A percentile compares a stretch with the other conserved stretches of the same genome.
phyloP scores from a whole-genome alignment of 2,113 vertebrate genomes.

The Cricetomys ansorgei region DNA sequence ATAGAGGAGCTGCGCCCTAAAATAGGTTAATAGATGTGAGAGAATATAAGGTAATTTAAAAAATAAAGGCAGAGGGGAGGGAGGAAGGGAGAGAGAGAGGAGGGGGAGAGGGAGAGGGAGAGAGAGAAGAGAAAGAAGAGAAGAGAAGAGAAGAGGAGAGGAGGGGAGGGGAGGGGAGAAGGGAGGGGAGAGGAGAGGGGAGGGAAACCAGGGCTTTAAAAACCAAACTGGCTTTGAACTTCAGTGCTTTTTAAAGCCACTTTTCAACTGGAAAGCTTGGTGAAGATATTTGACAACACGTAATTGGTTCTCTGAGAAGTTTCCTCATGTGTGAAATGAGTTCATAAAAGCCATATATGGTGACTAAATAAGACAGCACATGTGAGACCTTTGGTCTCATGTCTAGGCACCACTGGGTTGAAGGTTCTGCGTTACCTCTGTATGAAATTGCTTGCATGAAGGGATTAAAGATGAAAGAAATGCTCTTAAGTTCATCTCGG shows the following conservation, averaged over 20 bases:
- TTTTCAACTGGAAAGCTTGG: constrained; percentile 21
- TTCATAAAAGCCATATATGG: background rate
- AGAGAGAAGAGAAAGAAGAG: no score
- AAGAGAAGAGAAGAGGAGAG: no score
- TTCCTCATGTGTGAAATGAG: constrained; percentile 37
- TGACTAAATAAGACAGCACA: background rate
- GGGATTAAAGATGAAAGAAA: background rate
- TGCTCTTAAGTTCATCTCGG: background rate
- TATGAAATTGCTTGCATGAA: background rate
- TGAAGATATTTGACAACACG: background rate
- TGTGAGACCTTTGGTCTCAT: background rate
- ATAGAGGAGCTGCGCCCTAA: background rate
- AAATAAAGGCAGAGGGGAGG: no score
- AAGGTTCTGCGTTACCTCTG: background rate
- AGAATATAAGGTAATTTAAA: background rate
- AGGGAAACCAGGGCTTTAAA: background rate
- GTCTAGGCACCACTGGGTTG: background rate
- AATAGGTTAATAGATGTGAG: background rate
- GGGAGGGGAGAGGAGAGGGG: no score
- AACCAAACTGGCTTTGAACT: background rate
- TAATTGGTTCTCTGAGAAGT: background rate
- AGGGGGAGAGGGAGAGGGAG: background rate
- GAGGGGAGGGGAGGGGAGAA: no score
- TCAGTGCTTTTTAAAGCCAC: background rate
- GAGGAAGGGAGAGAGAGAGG: background rate